Evolutionary conservation across 1,140 invertebrate species (phyloP).

Genomic region (Dreissena rostriformis): DNA sequence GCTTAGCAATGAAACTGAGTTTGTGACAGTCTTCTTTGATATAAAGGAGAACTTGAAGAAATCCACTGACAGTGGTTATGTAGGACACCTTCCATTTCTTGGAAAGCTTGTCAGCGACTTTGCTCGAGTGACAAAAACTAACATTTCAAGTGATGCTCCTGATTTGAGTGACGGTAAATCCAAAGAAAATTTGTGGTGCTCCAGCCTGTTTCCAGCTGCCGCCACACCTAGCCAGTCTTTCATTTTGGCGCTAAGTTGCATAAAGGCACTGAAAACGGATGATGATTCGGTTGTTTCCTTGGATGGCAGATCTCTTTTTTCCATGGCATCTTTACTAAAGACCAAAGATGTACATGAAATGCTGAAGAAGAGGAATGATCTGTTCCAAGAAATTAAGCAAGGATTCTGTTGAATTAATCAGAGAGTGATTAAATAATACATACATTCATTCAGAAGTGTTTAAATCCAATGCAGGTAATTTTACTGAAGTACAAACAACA

Average conservation of each 20-base stretch:
- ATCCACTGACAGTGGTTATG: constrained; percentile 35
- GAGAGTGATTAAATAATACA: too few species aligned
- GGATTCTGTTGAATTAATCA: too few species aligned
- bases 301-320: constrained; percentile 51
- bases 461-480: too few species aligned
- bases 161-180: constrained; percentile 8
- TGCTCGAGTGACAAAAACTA: constrained; percentile 31
- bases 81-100: constrained; percentile 66
- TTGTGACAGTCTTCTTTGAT: constrained; percentile 80
- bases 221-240: constrained; percentile 77
- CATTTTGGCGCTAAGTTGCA: constrained; percentile 60
- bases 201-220: constrained; percentile 77
- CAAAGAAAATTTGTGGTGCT: constrained; percentile 77
- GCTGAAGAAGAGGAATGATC: constrained; percentile 70
- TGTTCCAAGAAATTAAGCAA: constrained; percentile 65
- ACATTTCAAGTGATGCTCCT: constrained; percentile 18
- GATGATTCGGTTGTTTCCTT: constrained; percentile 10
- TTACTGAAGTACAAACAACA: too few species aligned
- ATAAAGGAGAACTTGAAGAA: constrained; percentile 81
- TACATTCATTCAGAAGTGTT: too few species aligned
- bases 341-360: constrained; percentile 73
- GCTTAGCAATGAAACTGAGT: constrained; percentile 61
- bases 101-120: constrained; percentile 66
- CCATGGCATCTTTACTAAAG: constrained; percentile 70
- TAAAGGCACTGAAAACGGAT: constrained; percentile 47